These are phyloP conservation scores for Nothoprocta pentlandii DNA, from an alignment of 2,113 vertebrate genomes.

Conservation along the genomic window DNA sequence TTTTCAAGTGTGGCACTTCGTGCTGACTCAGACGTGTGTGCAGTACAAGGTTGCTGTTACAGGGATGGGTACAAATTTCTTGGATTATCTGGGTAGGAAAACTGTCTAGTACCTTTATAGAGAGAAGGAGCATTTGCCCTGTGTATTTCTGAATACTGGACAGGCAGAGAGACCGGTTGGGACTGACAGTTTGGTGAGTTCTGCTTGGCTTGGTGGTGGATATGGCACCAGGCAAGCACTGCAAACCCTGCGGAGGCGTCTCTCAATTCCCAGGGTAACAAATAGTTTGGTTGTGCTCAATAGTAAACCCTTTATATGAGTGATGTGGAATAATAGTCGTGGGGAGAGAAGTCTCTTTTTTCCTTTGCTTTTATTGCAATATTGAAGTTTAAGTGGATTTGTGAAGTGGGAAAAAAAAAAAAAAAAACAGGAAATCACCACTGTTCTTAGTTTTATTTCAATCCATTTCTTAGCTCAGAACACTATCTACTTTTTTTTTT, in stretches of 20 bases:
- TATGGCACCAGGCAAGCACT: background rate
- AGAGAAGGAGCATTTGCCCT: background rate
- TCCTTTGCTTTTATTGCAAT: accelerated
- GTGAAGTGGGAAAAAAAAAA: background rate
- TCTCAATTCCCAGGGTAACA: accelerated
- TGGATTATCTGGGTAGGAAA: background rate
- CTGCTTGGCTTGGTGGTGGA: background rate
- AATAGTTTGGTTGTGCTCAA: accelerated
- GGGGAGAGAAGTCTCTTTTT: no score
- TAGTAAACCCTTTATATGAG: background rate
- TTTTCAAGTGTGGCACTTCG: background rate
- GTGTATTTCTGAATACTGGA: background rate
- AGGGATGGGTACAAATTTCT: background rate
- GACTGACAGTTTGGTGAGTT: background rate
- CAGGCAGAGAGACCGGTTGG: background rate
- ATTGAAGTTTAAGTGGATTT: background rate
- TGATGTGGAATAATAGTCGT: background rate
- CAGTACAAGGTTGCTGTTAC: background rate
- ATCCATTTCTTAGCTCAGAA: background rate
- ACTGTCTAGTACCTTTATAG: accelerated
- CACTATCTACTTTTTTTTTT: background rate
- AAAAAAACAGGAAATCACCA: background rate
- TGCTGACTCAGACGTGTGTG: background rate
- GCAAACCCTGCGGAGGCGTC: background rate
- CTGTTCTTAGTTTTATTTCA: background rate